Percentiles rank a stretch among this genome's conserved stretches.
Evolutionary conservation across 2,797 vertebrate species (phyloP).

Genomic region (Tangara arthus): DNA sequence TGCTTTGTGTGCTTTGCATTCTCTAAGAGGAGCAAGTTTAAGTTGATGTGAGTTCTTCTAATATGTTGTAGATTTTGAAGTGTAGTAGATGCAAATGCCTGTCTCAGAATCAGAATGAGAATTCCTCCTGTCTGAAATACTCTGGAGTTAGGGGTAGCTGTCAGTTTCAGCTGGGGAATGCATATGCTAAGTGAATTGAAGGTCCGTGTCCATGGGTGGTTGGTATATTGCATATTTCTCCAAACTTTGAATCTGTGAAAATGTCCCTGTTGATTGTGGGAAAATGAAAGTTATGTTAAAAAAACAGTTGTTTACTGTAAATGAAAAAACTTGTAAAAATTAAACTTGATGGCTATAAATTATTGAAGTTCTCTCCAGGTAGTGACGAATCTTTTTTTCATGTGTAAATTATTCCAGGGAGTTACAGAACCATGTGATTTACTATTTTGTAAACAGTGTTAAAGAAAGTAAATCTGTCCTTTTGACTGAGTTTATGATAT

Average conservation of each 20-base stretch:
- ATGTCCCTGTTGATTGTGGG: neutral
- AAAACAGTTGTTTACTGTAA: neutral
- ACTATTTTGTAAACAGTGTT: accelerated
- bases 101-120: neutral
- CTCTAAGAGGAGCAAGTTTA: neutral
- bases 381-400: neutral
- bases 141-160: neutral
- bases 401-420: neutral
- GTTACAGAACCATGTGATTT: neutral
- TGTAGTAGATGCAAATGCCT: neutral
- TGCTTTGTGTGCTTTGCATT: neutral
- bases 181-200: neutral
- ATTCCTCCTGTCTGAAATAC: neutral
- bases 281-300: neutral
- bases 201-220: neutral
- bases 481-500: neutral
- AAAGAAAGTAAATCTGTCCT: neutral
- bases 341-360: neutral
- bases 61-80: neutral
- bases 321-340: neutral
- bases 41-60: neutral
- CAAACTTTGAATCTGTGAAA: neutral
- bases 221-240: neutral
- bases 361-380: neutral
- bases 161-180: neutral